phyloP scores from a whole-genome alignment of 2,113 vertebrate species.

The Odocoileus hemionus region DNA sequence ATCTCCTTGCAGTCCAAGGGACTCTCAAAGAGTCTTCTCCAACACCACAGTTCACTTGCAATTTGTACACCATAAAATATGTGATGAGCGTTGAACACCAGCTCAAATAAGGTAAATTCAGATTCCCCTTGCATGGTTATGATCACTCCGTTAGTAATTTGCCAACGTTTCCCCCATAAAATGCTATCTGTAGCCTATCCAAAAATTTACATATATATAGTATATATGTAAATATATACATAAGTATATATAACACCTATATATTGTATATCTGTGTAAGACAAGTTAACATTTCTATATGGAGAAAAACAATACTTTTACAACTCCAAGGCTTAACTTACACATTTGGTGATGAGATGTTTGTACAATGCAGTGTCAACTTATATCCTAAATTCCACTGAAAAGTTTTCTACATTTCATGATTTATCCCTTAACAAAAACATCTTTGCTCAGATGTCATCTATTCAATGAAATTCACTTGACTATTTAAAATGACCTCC shows the following conservation, averaged over 20 bases:
- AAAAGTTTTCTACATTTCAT: neutral
- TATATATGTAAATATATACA: neutral
- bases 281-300: neutral
- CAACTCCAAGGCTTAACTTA: neutral
- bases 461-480: neutral
- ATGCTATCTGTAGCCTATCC: neutral
- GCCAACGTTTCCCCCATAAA: neutral
- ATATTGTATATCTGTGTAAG: neutral
- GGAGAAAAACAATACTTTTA: neutral
- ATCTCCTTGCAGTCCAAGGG: neutral
- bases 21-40: neutral
- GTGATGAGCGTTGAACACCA: neutral
- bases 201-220: neutral
- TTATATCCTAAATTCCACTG: neutral
- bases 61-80: slow-evolving; percentile 1
- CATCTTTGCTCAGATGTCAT: neutral
- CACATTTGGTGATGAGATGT: neutral
- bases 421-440: neutral
- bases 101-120: slow-evolving; percentile 7
- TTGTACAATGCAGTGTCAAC: neutral
- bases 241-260: neutral
- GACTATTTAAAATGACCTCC: neutral
- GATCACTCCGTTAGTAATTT: neutral
- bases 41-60: neutral
- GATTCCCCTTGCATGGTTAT: neutral